Evolutionary conservation across 2,113 vertebrate species (phyloP), one percentile per base, ranked within the genome.

Genomic region (Nycticebus coucang): DNA sequence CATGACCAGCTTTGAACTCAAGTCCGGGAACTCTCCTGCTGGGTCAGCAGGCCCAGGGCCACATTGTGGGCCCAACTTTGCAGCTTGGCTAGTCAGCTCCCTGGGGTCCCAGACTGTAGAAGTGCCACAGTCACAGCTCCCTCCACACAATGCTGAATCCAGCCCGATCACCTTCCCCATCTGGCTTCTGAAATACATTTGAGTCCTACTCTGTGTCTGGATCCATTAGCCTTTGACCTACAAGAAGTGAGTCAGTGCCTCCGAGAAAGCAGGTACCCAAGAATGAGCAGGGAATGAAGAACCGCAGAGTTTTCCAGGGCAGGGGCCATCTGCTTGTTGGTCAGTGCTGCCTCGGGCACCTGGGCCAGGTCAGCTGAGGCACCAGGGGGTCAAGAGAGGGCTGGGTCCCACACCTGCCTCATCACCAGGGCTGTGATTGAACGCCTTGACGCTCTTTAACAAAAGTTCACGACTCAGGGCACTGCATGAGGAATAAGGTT

Each of bases 381-480:
- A 89, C 66, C 4, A 0, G 45, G 22, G 14, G 53, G 13, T 69
- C 62, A 71, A 9, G 71, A 60, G 37, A 72, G 33, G 1, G 0
- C 19, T 18, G 19, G 26, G 3, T 8, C n/a, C 24, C 88, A 3
- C 1, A 1, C 68, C 53, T 83, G 45, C 59, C 92, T 26, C 79
- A 75, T 88, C 79, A 17, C 17, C 7, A 15, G 21, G 3, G 30
- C 41, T 50, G 10, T 93, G 85, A 92, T 89, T 79, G 93, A 97
- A 94, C 68, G 72, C 80, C 87, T 93, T 95, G 94, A 94, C 81
- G 81, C 89, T 68, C 71, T 87, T 94, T 12, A 85, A 89, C 9
- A 4, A 62, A 85, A 90, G 88, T 89, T 97, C 80, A 12, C n/a
- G 4, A 30, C 72, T 88, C 81, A 37, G 85, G 90, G 94, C 5